phyloP scores from a whole-genome alignment of 2,888 invertebrate genomes.

The Drosophila flavopinicola region DNA sequence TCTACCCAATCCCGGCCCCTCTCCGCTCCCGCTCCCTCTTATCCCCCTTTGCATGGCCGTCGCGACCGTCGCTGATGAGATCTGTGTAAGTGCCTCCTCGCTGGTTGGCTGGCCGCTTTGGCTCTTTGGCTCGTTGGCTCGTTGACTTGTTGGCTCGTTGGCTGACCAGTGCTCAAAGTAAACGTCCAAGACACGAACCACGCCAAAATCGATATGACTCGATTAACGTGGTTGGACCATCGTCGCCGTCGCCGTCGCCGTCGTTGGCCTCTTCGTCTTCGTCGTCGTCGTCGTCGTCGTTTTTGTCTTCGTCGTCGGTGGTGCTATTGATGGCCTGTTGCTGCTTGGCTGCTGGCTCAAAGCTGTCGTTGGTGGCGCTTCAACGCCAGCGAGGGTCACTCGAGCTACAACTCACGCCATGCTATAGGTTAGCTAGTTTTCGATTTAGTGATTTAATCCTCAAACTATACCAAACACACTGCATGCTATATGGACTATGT shows the following conservation, averaged over 20 bases:
- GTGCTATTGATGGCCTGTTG: slow-evolving; percentile 73
- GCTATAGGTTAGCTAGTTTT: no score
- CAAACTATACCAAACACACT: no score
- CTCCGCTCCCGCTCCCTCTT: not conserved
- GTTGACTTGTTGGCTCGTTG: slow-evolving; percentile 17
- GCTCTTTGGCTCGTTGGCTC: slow-evolving; percentile 1
- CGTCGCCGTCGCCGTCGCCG: slow-evolving; percentile 20
- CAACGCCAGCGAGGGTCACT: slow-evolving; percentile 33
- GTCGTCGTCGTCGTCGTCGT: slow-evolving; percentile 1
- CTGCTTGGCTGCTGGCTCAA: slow-evolving; percentile 42
- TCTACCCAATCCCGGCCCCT: not conserved
- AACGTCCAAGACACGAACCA: slow-evolving; percentile 77
- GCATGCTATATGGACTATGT: no score
- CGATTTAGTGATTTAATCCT: no score
- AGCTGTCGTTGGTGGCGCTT: slow-evolving; percentile 69
- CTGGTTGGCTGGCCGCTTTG: slow-evolving; percentile 27
- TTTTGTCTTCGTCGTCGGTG: slow-evolving; percentile 55
- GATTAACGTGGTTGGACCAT: slow-evolving; percentile 69
- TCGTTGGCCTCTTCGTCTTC: slow-evolving; percentile 22
- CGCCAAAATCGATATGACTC: slow-evolving; percentile 79
- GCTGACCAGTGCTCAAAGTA: slow-evolving; percentile 49
- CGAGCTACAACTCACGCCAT: not conserved
- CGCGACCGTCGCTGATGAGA: slow-evolving; percentile 61
- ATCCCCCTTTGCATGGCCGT: slow-evolving; percentile 5
- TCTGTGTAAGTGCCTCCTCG: slow-evolving; percentile 63